These are phyloP conservation scores for Pinna nobilis DNA, from an alignment of 1,140 invertebrate species.

Conservation along the genomic window DNA sequence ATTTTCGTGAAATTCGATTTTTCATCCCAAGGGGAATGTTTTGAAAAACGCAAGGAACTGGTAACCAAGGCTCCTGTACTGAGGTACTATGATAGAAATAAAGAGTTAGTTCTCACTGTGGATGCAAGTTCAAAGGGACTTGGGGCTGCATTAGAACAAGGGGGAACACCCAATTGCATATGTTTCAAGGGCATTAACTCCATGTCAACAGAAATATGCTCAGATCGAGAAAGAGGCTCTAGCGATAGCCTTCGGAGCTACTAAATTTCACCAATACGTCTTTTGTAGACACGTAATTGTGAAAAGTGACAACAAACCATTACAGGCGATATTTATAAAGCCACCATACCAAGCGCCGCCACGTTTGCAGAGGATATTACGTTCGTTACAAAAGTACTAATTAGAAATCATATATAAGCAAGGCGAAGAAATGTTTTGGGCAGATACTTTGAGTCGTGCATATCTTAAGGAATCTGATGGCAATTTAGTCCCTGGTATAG, in stretches of 20 bases:
- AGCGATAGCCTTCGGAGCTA: slow-evolving; percentile 75
- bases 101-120: slow-evolving; percentile 27
- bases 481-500: slow-evolving; percentile 4
- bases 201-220: slow-evolving; percentile 38
- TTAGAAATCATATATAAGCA: slow-evolving; percentile 33
- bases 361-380: slow-evolving; percentile 52
- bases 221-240: slow-evolving; percentile 77
- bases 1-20: too few species aligned
- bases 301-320: slow-evolving; percentile 67
- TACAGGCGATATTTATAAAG: slow-evolving; percentile 53
- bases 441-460: slow-evolving; percentile 36
- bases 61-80: slow-evolving; percentile 24
- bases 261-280: slow-evolving; percentile 77
- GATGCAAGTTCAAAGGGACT: slow-evolving; percentile 57
- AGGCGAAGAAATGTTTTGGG: slow-evolving; percentile 38
- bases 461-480: slow-evolving; percentile 12
- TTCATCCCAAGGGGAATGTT: too few species aligned
- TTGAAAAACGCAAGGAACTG: slow-evolving; percentile 21
- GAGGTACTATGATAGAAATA: slow-evolving; percentile 38
- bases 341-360: slow-evolving; percentile 36
- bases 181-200: slow-evolving; percentile 44
- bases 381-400: slow-evolving; percentile 48
- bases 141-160: slow-evolving; percentile 43
- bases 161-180: slow-evolving; percentile 56
- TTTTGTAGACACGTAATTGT: slow-evolving; percentile 65